Percentiles rank a stretch among this genome's conserved stretches.
These are phyloP conservation scores for Malurus alboscapulatus DNA, from an alignment of 2,113 vertebrate genomes.

Conservation along the genomic window DNA sequence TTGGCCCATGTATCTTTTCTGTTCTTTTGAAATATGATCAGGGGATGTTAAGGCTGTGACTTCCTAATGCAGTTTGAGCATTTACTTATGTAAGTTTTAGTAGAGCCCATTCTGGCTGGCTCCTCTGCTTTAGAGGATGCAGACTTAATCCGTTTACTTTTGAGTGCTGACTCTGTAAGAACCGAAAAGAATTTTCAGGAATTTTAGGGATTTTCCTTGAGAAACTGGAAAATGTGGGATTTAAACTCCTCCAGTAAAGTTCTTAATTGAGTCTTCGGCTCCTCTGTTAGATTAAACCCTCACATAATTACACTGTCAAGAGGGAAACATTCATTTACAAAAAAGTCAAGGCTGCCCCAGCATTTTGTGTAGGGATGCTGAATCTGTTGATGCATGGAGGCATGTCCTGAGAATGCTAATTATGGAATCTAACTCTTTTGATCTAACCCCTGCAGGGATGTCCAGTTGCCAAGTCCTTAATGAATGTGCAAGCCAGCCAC, in stretches of 20 bases:
- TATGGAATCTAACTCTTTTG: neutral
- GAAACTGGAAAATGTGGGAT: neutral
- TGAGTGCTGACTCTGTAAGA: neutral
- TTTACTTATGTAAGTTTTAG: neutral
- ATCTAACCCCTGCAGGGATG: neutral
- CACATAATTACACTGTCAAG: neutral
- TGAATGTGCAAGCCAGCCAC: neutral
- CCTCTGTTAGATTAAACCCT: neutral
- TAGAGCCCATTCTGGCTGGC: neutral
- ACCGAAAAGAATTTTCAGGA: neutral
- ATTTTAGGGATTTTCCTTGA: neutral
- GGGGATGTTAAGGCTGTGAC: neutral
- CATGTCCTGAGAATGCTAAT: neutral
- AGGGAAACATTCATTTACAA: neutral
- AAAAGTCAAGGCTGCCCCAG: neutral
- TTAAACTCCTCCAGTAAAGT: neutral
- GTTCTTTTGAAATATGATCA: neutral
- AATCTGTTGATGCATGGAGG: neutral
- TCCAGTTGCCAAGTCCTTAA: neutral
- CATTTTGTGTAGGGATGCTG: neutral
- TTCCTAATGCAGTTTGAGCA: neutral
- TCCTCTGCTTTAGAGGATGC: neutral
- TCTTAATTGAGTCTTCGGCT: neutral
- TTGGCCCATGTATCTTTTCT: neutral
- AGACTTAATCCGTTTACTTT: neutral